Evolutionary conservation across 2,797 vertebrate species (phyloP), one percentile per base, ranked within the genome.

Genomic region (Pipistrellus kuhlii): DNA sequence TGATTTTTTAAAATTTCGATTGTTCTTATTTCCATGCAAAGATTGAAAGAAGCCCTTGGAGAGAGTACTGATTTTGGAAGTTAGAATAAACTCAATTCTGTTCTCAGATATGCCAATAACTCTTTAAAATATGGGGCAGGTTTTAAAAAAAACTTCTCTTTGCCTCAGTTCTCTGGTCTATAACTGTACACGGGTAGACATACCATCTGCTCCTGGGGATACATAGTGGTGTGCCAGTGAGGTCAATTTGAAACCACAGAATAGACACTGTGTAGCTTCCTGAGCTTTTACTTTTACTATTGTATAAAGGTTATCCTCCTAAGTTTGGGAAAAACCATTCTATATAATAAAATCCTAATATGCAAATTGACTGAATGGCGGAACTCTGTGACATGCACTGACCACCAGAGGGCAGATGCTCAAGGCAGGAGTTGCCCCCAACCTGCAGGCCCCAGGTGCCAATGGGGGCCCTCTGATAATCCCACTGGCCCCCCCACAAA

Each of bases 261-360:
- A 25, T 62, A 44, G 64, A 68, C 59, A 57, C 44, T n/a, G 12
- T 71, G 23, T 44, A 85, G 57, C 57, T 73, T 95, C 13, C 14
- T 25, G 23, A 41, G 73, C 53, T 94, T 41, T 81, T 89, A 77
- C 66, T 91, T 95, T 87, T 64, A 84, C 30, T 44, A 44, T 44
- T n/a, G n/a, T n/a, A n/a, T n/a, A 44, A 44, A 9, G 1, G 44
- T 10, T 44, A 44, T 44, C 44, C 44, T 44, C 44, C 44, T 14
- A 44, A 18, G 25, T 14, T 91, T 93, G 64, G 30, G 68, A 14
- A 78, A 88, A 68, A 64, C 18, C 30, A 18, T 30, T 11, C 57
- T 59, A 14, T 14, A 59, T 59, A 59, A 27, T 27, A 59, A 59
- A 59, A 59, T 25, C 25, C 2, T 27, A 59, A 27, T 59, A 59